Evolutionary conservation across 2,113 vertebrate species (phyloP).

Genomic region (Propithecus coquereli): DNA sequence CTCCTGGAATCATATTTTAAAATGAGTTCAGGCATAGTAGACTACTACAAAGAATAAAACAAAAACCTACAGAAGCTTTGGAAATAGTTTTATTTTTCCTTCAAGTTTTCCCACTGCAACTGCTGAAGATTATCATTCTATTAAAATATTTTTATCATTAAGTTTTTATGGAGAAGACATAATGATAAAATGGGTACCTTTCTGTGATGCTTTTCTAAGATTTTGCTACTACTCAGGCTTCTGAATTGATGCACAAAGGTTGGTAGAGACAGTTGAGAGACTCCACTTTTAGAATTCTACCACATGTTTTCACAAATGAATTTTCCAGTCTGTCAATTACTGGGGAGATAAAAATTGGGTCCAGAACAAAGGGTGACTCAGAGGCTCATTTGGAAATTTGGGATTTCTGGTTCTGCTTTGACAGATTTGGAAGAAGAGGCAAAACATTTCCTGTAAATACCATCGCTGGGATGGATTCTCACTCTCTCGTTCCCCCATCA

Average conservation of each 20-base stretch:
- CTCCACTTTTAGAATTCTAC: background rate
- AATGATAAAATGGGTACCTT: background rate
- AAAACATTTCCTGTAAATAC: constrained; percentile 74
- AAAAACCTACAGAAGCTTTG: background rate
- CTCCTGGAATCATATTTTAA: background rate
- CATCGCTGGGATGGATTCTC: constrained; percentile 31
- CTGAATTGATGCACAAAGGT: background rate
- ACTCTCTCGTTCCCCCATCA: background rate
- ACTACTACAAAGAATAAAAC: background rate
- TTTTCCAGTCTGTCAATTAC: constrained; percentile 75
- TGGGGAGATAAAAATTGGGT: constrained; percentile 65
- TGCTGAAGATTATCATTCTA: background rate
- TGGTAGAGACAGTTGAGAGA: background rate
- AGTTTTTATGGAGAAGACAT: background rate
- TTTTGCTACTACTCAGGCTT: no score
- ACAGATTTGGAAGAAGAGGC: constrained; percentile 70
- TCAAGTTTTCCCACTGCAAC: background rate
- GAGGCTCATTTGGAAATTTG: constrained; percentile 69
- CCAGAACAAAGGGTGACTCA: constrained; percentile 73
- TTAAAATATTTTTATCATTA: background rate
- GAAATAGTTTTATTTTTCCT: background rate
- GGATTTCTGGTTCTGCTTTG: constrained; percentile 73
- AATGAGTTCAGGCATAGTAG: background rate
- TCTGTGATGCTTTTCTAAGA: background rate
- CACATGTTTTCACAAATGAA: constrained; percentile 54